Evolutionary conservation across 2,888 invertebrate genomes (phyloP).

Genomic region (Liposcelis brunnea): DNA sequence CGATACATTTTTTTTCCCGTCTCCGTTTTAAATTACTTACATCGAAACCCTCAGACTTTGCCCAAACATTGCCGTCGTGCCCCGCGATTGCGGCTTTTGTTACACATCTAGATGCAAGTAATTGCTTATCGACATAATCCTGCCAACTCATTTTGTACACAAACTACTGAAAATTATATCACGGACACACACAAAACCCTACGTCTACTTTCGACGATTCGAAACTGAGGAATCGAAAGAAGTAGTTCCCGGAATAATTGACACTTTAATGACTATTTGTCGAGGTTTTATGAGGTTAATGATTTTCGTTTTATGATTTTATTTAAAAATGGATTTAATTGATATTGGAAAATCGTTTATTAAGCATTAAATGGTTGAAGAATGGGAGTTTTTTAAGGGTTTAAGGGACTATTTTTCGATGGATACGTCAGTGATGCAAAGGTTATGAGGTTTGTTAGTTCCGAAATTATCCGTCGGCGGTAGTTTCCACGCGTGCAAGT

Average conservation of each 20-base stretch:
- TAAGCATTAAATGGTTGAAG: too few species aligned
- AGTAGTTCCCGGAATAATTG: neutral
- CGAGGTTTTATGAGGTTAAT: too few species aligned
- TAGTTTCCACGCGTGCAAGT: too few species aligned
- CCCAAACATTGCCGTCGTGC: slow-evolving; percentile 91
- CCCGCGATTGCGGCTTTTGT: slow-evolving; percentile 89
- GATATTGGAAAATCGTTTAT: too few species aligned
- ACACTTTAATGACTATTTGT: too few species aligned
- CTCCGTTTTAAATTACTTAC: slow-evolving; percentile 41
- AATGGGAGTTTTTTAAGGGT: too few species aligned
- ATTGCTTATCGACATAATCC: slow-evolving; percentile 95
- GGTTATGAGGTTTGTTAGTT: too few species aligned
- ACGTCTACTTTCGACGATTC: neutral
- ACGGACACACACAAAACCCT: neutral
- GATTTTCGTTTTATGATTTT: too few species aligned
- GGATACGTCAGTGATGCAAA: too few species aligned
- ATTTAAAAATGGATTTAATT: too few species aligned
- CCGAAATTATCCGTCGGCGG: too few species aligned
- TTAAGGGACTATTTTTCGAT: too few species aligned
- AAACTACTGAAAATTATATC: neutral
- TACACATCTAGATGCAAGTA: slow-evolving; percentile 87
- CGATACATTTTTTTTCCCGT: neutral
- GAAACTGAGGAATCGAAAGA: neutral
- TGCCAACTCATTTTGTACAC: slow-evolving; percentile 82
- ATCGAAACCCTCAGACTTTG: slow-evolving; percentile 83